phyloP scores from a whole-genome alignment of 2,888 invertebrate genomes.

The Pachydiplax longipennis region DNA sequence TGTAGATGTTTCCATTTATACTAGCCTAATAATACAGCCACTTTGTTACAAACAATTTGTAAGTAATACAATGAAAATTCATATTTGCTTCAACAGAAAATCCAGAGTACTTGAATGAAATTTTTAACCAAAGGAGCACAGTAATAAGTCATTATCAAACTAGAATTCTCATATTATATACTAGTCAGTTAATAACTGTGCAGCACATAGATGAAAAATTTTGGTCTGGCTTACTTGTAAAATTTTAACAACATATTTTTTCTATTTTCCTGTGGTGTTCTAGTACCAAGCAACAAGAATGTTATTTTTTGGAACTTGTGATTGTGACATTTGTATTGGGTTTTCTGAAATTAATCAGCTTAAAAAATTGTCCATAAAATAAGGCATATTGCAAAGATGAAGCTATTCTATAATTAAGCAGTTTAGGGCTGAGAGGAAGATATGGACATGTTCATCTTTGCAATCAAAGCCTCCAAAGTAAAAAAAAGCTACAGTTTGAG shows the following conservation, averaged over 20 bases:
- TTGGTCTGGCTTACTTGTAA: conserved; percentile 17
- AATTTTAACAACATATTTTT: conserved; percentile 5
- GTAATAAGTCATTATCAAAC: conserved; percentile 15
- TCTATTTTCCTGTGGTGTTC: conserved; percentile 29
- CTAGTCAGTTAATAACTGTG: conserved; percentile 24
- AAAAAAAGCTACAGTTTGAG: conserved; percentile 8
- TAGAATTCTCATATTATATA: conserved; percentile 27
- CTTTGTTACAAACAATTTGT: conserved; percentile 20
- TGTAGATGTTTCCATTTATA: conserved; percentile 20
- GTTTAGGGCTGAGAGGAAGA: not conserved
- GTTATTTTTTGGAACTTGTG: conserved; percentile 36
- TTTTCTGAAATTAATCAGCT: conserved; percentile 13
- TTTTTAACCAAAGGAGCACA: conserved; percentile 20
- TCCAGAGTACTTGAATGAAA: conserved; percentile 20
- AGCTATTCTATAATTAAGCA: not conserved
- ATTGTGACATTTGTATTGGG: conserved; percentile 24
- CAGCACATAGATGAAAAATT: not conserved
- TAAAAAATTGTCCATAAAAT: conserved; percentile 3
- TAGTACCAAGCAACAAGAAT: conserved; percentile 36
- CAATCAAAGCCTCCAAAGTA: not conserved
- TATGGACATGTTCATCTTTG: conserved; percentile 13
- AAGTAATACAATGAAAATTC: not conserved
- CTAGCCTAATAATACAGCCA: conserved; percentile 25
- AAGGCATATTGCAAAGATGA: conserved; percentile 29
- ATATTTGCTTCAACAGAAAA: not conserved